phyloP scores from a whole-genome alignment of 2,113 vertebrate species.

The Sander vitreus region DNA sequence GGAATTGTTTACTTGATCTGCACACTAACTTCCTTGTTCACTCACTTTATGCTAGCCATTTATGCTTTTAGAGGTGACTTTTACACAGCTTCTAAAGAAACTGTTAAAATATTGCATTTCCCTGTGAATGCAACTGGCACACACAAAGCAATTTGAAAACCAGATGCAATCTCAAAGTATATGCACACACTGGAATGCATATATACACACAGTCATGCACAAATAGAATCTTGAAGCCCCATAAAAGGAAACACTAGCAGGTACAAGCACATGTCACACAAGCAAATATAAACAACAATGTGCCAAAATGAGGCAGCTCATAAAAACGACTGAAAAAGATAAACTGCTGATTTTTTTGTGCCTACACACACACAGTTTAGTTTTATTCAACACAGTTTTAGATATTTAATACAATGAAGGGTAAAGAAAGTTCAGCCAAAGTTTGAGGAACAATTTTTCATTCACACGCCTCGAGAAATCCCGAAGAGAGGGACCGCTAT shows the following conservation, averaged over 20 bases:
- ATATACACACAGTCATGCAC: background rate
- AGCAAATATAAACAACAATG: constrained; percentile 24
- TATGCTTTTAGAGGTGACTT: constrained; percentile 53
- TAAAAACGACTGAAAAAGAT: background rate
- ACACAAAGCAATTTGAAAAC: constrained; percentile 43
- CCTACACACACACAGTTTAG: constrained; percentile 30
- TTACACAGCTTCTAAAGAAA: constrained; percentile 32
- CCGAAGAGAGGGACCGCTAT: constrained; percentile 63
- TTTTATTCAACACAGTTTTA: constrained; percentile 40
- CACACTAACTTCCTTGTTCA: constrained; percentile 23
- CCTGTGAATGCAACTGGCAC: background rate
- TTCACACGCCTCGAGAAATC: constrained; percentile 68
- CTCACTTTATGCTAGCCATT: constrained; percentile 11
- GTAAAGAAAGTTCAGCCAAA: constrained; percentile 78
- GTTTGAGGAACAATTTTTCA: constrained; percentile 78
- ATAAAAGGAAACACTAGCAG: constrained; percentile 4
- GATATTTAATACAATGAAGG: constrained; percentile 68
- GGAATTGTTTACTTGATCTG: constrained; percentile 22
- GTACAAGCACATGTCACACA: constrained; percentile 6
- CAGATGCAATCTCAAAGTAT: constrained; percentile 46
- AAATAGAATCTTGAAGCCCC: constrained; percentile 14
- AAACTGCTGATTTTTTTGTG: constrained; percentile 30
- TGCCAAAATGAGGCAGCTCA: constrained; percentile 22
- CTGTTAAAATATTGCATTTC: constrained; percentile 38
- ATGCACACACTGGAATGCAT: background rate